phyloP scores from a whole-genome alignment of 2,888 invertebrate species.

The Halocaridina rubra region DNA sequence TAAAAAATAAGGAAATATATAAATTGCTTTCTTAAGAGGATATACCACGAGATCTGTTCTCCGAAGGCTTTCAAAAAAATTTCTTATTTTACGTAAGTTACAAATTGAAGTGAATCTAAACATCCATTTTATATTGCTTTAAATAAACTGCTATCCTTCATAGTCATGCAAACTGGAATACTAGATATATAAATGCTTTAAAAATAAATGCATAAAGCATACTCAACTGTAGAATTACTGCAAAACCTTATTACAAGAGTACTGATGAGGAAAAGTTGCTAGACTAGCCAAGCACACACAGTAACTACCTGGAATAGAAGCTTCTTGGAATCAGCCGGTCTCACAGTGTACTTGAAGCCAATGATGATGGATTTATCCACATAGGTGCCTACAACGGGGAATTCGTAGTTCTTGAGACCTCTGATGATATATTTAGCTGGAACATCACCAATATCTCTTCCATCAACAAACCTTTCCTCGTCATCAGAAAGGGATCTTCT shows the following conservation, averaged over 20 bases:
- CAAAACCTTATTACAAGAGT: not conserved
- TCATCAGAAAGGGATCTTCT: not conserved
- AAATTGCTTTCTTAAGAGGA: no score
- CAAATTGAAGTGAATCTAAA: no score
- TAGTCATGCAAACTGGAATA: no score
- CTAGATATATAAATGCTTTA: no score
- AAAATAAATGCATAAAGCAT: not conserved
- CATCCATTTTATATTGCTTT: no score
- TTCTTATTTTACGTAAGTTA: no score
- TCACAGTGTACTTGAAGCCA: slow-evolving; percentile 77
- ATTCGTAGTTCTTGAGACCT: slow-evolving; percentile 74
- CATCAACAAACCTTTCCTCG: slow-evolving; percentile 65
- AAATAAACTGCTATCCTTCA: no score
- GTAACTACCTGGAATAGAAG: slow-evolving; percentile 70
- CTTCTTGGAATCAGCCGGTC: slow-evolving; percentile 65
- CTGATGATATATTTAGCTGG: slow-evolving; percentile 77
- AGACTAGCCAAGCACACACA: not conserved
- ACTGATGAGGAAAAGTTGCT: not conserved
- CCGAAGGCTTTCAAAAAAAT: no score
- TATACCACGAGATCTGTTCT: no score
- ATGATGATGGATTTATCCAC: slow-evolving; percentile 79
- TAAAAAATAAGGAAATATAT: no score
- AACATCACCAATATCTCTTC: slow-evolving; percentile 75
- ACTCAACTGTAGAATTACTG: not conserved
- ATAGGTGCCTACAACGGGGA: slow-evolving; percentile 79